Evolutionary conservation across 2,113 vertebrate genomes (phyloP).

Genomic region (Cheirogaleus medius): DNA sequence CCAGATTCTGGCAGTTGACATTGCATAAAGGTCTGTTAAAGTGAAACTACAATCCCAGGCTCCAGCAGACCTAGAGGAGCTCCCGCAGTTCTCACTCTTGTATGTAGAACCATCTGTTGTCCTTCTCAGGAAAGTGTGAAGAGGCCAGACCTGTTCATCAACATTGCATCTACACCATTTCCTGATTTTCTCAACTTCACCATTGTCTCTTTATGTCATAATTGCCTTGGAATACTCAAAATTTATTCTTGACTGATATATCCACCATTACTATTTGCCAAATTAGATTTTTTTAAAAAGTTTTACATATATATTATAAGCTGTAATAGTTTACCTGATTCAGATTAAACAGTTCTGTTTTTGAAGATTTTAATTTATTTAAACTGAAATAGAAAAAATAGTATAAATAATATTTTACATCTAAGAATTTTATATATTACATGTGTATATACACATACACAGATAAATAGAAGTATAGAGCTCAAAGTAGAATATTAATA

Average conservation of each 20-base stretch:
- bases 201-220: neutral
- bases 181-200: neutral
- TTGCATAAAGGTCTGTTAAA: neutral
- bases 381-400: neutral
- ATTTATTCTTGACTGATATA: neutral
- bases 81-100: neutral
- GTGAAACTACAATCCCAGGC: neutral
- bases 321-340: neutral
- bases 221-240: neutral
- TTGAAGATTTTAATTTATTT: neutral
- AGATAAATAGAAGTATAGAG: too few relatives aligned
- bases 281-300: neutral
- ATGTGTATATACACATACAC: neutral
- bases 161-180: neutral
- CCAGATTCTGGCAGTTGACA: neutral
- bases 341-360: neutral
- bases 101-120: neutral
- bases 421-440: neutral
- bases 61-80: neutral
- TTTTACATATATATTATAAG: neutral
- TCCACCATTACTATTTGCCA: neutral
- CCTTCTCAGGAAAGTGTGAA: neutral
- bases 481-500: neutral
- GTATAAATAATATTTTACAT: neutral
- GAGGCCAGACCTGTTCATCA: constrained; percentile 19